Evolutionary conservation across 92 coral and sea anemone species (phyloP).

Genomic region (Plumapathes pennacea): DNA sequence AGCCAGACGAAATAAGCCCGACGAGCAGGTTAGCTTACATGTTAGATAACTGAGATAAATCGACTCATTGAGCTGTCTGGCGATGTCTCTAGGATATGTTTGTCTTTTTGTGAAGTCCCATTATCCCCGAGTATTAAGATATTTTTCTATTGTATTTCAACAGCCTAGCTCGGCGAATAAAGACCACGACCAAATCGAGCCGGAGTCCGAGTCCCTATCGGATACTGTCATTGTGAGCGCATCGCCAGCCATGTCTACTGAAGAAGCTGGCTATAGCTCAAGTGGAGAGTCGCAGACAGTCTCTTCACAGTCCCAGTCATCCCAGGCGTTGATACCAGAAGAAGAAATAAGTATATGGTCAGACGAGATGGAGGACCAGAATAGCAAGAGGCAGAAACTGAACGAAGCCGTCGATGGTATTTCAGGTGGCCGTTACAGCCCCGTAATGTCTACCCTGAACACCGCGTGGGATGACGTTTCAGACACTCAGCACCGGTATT

Average conservation of each 20-base stretch:
- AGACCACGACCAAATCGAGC: too few species aligned
- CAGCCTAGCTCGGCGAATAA: too few species aligned
- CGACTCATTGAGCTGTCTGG: too few species aligned
- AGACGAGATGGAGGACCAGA: slow-evolving; percentile 44
- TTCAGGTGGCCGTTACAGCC: slow-evolving; percentile 39
- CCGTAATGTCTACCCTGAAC: slow-evolving; percentile 42
- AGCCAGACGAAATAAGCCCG: too few species aligned
- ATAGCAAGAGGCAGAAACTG: slow-evolving; percentile 33
- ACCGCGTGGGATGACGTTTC: slow-evolving; percentile 37
- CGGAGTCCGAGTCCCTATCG: too few species aligned
- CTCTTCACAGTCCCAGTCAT: slow-evolving; percentile 26
- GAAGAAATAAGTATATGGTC: slow-evolving; percentile 40
- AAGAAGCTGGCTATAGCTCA: slow-evolving; percentile 5
- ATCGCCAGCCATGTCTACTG: not conserved
- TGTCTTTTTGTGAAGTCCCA: too few species aligned
- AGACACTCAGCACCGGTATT: slow-evolving; percentile 46
- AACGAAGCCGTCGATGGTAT: slow-evolving; percentile 29
- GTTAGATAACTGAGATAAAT: too few species aligned
- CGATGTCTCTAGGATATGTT: too few species aligned
- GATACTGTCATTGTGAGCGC: too few species aligned
- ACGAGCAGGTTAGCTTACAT: too few species aligned
- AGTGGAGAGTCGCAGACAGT: slow-evolving; percentile 7
- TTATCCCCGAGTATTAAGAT: too few species aligned
- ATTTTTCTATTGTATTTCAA: too few species aligned
- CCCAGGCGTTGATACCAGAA: slow-evolving; percentile 52